These are phyloP conservation scores for Xanthorhoe designata DNA, from an alignment of 2,888 invertebrate genomes.

Conservation along the genomic window DNA sequence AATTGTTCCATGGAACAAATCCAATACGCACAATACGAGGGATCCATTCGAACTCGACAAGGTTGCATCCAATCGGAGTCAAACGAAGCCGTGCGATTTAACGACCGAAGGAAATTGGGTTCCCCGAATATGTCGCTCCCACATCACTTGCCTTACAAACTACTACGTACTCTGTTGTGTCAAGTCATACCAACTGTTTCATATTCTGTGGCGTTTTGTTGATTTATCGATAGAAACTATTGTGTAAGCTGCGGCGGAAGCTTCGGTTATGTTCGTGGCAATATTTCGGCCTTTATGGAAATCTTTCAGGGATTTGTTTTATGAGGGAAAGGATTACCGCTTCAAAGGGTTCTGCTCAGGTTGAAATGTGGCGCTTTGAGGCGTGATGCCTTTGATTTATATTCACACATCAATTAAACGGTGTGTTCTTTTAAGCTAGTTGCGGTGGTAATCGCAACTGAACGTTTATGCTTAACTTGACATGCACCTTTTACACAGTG, in stretches of 20 bases:
- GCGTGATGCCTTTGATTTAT: neutral
- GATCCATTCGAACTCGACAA: neutral
- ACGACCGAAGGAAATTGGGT: slow-evolving; percentile 18
- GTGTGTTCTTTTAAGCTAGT: neutral
- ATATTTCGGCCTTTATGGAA: slow-evolving; percentile 20
- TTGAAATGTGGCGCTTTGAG: slow-evolving; percentile 10
- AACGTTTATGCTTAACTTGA: too few species aligned
- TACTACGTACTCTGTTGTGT: slow-evolving; percentile 1
- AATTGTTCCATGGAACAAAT: neutral
- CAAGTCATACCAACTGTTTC: neutral
- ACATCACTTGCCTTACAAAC: neutral
- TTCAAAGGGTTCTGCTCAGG: slow-evolving; percentile 1
- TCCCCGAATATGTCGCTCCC: slow-evolving; percentile 5
- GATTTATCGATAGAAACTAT: slow-evolving; percentile 6
- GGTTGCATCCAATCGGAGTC: slow-evolving; percentile 17
- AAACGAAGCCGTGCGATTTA: slow-evolving; percentile 12
- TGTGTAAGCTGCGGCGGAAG: neutral
- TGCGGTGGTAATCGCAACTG: too few species aligned
- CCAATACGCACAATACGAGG: neutral
- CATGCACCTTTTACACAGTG: too few species aligned
- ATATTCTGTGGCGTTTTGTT: neutral
- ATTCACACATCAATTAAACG: neutral
- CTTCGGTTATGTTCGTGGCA: neutral
- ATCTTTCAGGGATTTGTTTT: slow-evolving; percentile 15
- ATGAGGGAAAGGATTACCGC: slow-evolving; percentile 18